Percentiles rank a stretch among this genome's conserved stretches.
These are phyloP conservation scores for Coreius guichenoti DNA, from an alignment of 2,797 vertebrate species.

Conservation along the genomic window DNA sequence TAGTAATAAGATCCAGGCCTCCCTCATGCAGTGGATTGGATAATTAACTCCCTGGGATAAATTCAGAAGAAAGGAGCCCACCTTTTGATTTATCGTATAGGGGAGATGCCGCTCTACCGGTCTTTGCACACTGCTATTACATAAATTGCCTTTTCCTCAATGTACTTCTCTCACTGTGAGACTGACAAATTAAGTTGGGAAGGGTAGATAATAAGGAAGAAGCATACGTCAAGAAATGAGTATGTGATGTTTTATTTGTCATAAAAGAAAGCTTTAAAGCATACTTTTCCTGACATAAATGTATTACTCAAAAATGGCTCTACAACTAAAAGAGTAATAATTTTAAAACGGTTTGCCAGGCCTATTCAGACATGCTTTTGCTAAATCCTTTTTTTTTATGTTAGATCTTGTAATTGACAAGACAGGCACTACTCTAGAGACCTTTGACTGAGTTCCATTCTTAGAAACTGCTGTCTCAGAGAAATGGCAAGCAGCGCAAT, in stretches of 20 bases:
- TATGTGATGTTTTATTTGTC: slow-evolving; percentile 37
- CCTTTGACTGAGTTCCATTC: slow-evolving; percentile 52
- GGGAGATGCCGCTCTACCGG: slow-evolving; percentile 62
- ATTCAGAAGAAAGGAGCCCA: slow-evolving; percentile 64
- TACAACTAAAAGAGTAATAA: background rate
- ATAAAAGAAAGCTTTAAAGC: slow-evolving; percentile 11
- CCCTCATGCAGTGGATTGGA: slow-evolving; percentile 75
- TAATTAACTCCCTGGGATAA: slow-evolving; percentile 82
- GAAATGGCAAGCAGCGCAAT: slow-evolving; percentile 62
- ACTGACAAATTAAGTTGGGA: slow-evolving; percentile 55
- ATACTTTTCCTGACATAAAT: slow-evolving; percentile 3
- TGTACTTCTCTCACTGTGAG: slow-evolving; percentile 67
- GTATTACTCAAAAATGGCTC: background rate
- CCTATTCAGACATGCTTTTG: background rate
- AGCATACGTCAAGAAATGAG: slow-evolving; percentile 21
- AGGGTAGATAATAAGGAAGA: slow-evolving; percentile 29
- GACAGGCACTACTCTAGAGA: background rate
- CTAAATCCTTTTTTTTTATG: background rate
- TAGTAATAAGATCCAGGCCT: slow-evolving; percentile 82
- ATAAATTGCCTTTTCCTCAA: slow-evolving; percentile 68
- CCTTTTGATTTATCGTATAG: slow-evolving; percentile 72
- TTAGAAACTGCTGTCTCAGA: slow-evolving; percentile 65
- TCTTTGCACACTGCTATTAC: slow-evolving; percentile 60
- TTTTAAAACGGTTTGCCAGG: slow-evolving; percentile 1
- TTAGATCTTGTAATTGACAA: slow-evolving; percentile 12